Evolutionary conservation across 1,140 invertebrate genomes (phyloP), one percentile per base, ranked within the genome.

Genomic region (Ceratoteleas bidentatus): DNA sequence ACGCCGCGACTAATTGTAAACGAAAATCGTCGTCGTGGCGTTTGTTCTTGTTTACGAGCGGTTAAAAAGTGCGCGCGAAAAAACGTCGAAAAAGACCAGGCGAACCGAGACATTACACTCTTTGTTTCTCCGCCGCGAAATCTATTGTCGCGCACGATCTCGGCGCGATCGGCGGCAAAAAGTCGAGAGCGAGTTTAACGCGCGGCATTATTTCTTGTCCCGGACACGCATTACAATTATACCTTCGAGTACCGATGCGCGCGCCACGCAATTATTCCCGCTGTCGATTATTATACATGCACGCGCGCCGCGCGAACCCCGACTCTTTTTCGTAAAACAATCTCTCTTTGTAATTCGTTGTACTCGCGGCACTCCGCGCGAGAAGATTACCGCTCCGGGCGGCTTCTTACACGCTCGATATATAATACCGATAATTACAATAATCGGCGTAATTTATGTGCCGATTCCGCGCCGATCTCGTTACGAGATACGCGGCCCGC

Each of bases 161-260:
- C 32, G 65, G 36, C 38, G n/a, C 40, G 49, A 56, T 70, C 32
- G 43, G 52, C 24, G 49, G 38, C 11, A 11, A 40, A 74, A 79
- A 64, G 65, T 73, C 24, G 24, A 24, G 68, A 69, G 76, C 68
- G 57, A 65, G 47, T 72, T 69, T 65, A 66, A 65, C 50, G 47
- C 73, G 70, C 32, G 49, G 32, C 62, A 82, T 82, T 82, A 85
- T 82, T 85, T 50, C 80, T 84, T 66, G 77, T 64, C 77, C 64
- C 68, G 66, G 33, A 33, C 32, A 72, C 74, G 78, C 84, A 83
- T 86, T 84, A 84, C 81, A 86, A 84, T 86, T 86, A 86, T 84
- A 75, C 56, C 73, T 81, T 54, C 75, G 73, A 69, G 60, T 76
- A 65, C 45, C 49, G 40, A 49, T 43, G 49, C 78, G 74, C 76